These are phyloP conservation scores for Catharus bicknelli DNA, from an alignment of 2,113 vertebrate species.

Conservation along the genomic window DNA sequence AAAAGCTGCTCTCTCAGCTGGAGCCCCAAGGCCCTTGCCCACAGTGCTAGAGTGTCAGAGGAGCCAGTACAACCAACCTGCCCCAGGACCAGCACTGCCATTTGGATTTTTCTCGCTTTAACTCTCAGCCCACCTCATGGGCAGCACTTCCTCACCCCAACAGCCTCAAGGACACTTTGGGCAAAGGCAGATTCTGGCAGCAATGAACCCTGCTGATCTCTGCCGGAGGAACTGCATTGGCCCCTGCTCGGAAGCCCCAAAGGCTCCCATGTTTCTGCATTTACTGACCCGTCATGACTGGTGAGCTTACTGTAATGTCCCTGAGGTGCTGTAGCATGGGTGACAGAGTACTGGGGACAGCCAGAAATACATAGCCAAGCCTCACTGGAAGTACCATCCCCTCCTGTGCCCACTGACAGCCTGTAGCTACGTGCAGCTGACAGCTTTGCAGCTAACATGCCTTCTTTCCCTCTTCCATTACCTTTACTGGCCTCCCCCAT, in stretches of 20 bases:
- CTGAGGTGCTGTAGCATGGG: neutral
- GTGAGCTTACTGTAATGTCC: neutral
- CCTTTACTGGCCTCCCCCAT: neutral
- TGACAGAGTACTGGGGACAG: neutral
- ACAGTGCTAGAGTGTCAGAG: neutral
- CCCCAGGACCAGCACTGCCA: neutral
- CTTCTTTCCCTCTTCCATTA: neutral
- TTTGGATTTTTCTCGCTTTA: neutral
- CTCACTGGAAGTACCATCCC: neutral
- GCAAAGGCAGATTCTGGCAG: neutral
- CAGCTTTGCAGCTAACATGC: neutral
- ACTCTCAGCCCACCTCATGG: neutral
- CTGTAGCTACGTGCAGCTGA: neutral
- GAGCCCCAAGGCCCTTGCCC: neutral
- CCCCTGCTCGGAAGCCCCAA: neutral
- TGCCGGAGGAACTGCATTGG: neutral
- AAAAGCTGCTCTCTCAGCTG: neutral
- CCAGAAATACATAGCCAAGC: neutral
- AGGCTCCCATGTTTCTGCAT: neutral
- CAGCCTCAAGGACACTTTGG: neutral
- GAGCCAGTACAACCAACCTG: neutral
- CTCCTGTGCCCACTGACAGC: neutral
- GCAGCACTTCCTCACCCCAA: neutral
- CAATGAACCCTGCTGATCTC: neutral
- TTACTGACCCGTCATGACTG: neutral